Base-by-base conservation (phyloP, 2,888 invertebrate genomes). In the Eupithecia subfuscata region DNA sequence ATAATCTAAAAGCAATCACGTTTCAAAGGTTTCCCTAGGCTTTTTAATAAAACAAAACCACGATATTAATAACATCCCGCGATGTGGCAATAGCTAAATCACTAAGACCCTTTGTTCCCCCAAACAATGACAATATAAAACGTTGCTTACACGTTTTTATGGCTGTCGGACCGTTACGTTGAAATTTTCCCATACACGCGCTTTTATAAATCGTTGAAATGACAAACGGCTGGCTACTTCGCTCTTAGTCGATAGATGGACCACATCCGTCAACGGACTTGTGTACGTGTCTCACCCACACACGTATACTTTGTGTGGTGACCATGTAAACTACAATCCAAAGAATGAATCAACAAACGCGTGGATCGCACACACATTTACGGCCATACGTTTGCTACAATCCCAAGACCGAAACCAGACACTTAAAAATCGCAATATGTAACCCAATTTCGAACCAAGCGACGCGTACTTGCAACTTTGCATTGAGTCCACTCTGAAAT, bases 221-320 rank as follows among this genome's bases (percentile, higher is more conserved):
- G 84, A 84, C 83, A 83, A 80, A 81, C 81, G 74, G 74, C 71
- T 25, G 73, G 69, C 71, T 68, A 71, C 83, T 84, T 79, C 52
- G 48, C 68, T 68, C 78, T 82, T 80, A 80, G 85, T 84, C 85
- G 84, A 87, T 84, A 84, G 85, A 84, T 84, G 83, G 84, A 86
- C 88, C 88, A 86, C 90, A 91, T 91, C 91, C 92, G 91, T 88
- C 88, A 87, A 77, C 78, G 79, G 48, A 74, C 74, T 72, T 48
- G 67, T 70, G 48, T 77, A 79, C 75, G 78, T 81, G 80, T 78
- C 83, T 80, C 84, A 81, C 82, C 70, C 83, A 81, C 81, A 84
- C 85, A 81, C 77, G 81, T 79, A 75, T 74, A 65, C 72, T 75
- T 71, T 45, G n/a, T 78, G 73, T 52, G 75, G 77, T 78, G 77